Conservation (phyloP, 1,140 invertebrate species). For the Zophobas atratus region DNA sequence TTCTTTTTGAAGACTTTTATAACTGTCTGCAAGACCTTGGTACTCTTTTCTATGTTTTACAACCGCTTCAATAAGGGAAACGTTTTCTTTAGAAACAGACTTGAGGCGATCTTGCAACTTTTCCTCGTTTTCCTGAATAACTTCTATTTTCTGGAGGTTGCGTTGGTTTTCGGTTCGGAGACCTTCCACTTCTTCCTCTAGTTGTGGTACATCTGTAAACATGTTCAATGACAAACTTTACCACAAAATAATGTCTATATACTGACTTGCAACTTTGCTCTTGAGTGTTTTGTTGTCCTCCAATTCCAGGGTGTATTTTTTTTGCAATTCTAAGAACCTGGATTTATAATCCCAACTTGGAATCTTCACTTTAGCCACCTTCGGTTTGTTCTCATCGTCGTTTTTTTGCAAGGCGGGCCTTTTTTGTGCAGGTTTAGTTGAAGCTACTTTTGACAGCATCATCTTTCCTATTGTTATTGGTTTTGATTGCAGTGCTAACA, state of each 20-base stretch:
- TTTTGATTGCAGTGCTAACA: background rate
- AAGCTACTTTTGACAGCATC: background rate
- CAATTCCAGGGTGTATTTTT: conserved; percentile 32
- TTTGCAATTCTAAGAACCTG: conserved; percentile 49
- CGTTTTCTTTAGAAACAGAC: background rate
- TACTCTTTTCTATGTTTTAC: conserved; percentile 13
- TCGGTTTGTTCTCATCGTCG: conserved; percentile 45
- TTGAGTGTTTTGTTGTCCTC: conserved; percentile 41
- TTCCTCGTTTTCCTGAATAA: conserved; percentile 9
- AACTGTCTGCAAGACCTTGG: too few species aligned
- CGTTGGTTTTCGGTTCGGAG: conserved; percentile 1
- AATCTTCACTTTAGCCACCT: conserved; percentile 50
- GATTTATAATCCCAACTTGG: conserved; percentile 56
- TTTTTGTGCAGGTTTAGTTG: background rate
- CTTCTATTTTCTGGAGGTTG: conserved; percentile 32
- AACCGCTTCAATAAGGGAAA: background rate
- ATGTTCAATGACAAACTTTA: background rate
- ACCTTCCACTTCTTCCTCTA: conserved; percentile 27
- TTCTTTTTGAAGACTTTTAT: background rate
- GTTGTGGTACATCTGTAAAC: conserved; percentile 28
- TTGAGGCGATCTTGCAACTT: background rate
- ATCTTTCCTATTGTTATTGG: background rate
- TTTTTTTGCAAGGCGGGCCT: conserved; percentile 7
- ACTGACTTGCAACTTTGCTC: conserved; percentile 43
- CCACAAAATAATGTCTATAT: background rate